Evolutionary conservation across 2,888 invertebrate genomes (phyloP).

Genomic region (Kryphioiulus occultus): DNA sequence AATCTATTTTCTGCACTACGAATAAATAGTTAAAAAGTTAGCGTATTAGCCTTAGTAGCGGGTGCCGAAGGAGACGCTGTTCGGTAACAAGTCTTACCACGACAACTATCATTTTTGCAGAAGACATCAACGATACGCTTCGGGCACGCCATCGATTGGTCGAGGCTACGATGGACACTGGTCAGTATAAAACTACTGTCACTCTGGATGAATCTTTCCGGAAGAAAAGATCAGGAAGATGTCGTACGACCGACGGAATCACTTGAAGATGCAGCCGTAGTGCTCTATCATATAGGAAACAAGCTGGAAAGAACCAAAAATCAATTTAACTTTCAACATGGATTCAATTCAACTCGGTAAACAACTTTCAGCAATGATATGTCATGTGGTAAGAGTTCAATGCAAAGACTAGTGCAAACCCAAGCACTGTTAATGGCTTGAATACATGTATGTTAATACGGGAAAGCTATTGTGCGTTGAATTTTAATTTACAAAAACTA

Average conservation of each 20-base stretch:
- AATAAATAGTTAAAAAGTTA: background rate
- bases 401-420: too few relatives aligned
- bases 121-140: background rate
- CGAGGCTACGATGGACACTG: background rate
- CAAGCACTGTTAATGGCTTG: too few relatives aligned
- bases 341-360: too few relatives aligned
- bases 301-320: background rate
- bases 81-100: too few relatives aligned
- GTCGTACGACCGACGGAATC: background rate
- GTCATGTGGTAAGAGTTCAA: too few relatives aligned
- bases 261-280: constrained; percentile 30
- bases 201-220: background rate
- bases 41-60: background rate
- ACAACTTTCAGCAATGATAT: too few relatives aligned
- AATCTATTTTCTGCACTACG: background rate
- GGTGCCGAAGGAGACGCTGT: too few relatives aligned
- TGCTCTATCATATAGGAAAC: constrained; percentile 40
- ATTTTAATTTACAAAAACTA: too few relatives aligned
- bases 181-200: background rate
- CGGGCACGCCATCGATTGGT: background rate
- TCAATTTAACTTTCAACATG: too few relatives aligned
- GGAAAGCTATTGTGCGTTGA: too few relatives aligned
- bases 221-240: background rate
- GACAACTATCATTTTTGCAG: background rate
- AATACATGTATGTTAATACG: too few relatives aligned